Conservation (phyloP, 2,888 invertebrate genomes). For the Metellina segmentata region DNA sequence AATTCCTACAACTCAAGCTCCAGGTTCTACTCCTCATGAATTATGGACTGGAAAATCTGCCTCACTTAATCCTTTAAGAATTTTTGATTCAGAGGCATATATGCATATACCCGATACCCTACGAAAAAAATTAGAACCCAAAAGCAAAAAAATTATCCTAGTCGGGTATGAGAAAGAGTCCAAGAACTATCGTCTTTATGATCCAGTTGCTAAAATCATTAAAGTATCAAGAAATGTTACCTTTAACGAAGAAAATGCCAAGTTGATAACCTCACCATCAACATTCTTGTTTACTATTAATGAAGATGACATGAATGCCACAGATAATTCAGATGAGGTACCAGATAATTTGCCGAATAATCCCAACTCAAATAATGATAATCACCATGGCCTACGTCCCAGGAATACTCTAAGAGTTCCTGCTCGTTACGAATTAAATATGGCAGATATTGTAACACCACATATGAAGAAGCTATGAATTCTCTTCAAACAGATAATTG, state of each 20-base stretch:
- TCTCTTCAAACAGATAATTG: too few species aligned
- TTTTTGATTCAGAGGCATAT: constrained; percentile 47
- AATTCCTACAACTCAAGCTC: constrained; percentile 32
- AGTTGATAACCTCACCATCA: neutral
- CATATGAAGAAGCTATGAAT: too few species aligned
- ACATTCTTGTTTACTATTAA: neutral
- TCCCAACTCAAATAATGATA: neutral
- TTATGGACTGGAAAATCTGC: constrained; percentile 78
- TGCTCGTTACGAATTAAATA: neutral
- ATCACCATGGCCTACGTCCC: neutral
- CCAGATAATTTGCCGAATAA: neutral
- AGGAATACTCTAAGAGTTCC: neutral
- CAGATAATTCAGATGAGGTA: neutral
- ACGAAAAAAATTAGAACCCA: constrained; percentile 9
- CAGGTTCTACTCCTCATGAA: too few species aligned
- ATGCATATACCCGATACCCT: constrained; percentile 2
- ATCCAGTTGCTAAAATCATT: neutral
- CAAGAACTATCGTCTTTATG: constrained; percentile 2
- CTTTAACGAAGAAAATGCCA: neutral
- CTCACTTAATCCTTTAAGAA: constrained; percentile 38
- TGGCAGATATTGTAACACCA: too few species aligned
- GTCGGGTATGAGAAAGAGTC: neutral
- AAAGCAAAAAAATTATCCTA: neutral
- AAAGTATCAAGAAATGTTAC: constrained; percentile 20
- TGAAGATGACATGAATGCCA: constrained; percentile 18